These are phyloP conservation scores for Heterodera filipjevi DNA, from an alignment of 2,888 invertebrate genomes.

Conservation along the genomic window DNA sequence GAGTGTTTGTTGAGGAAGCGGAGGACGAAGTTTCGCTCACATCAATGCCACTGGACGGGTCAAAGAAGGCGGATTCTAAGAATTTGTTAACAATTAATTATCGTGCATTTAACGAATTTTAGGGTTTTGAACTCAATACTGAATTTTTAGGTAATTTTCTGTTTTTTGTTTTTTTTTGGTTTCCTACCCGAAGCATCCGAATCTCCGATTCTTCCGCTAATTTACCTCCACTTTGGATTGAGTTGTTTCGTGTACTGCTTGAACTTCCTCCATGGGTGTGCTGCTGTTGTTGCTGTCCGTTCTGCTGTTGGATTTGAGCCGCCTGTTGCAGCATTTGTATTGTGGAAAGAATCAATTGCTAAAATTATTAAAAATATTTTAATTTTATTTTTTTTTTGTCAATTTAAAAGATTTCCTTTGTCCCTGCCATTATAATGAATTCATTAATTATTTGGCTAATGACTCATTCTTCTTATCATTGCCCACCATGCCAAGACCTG, in stretches of 20 bases:
- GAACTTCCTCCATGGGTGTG: slow-evolving; percentile 16
- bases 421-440: not conserved
- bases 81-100: not conserved
- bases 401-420: not conserved
- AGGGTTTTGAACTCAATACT: no score
- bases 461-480: no score
- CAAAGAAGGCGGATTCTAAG: slow-evolving; percentile 28
- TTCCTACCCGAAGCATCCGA: no score
- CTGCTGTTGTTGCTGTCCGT: slow-evolving; percentile 16
- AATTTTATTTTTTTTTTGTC: not conserved
- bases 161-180: no score
- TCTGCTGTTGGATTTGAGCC: slow-evolving; percentile 23
- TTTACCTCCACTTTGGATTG: slow-evolving; percentile 23
- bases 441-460: no score
- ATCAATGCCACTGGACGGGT: slow-evolving; percentile 47
- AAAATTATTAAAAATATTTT: not conserved
- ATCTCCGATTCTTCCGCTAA: not conserved
- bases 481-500: no score
- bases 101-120: no score
- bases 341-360: slow-evolving; percentile 18
- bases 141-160: not conserved
- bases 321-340: slow-evolving; percentile 27
- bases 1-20: slow-evolving; percentile 59
- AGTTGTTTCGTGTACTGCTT: slow-evolving; percentile 24
- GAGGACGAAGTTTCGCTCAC: slow-evolving; percentile 60